Evolutionary conservation across 2,113 vertebrate genomes (phyloP).

Genomic region (Hassar affinis): DNA sequence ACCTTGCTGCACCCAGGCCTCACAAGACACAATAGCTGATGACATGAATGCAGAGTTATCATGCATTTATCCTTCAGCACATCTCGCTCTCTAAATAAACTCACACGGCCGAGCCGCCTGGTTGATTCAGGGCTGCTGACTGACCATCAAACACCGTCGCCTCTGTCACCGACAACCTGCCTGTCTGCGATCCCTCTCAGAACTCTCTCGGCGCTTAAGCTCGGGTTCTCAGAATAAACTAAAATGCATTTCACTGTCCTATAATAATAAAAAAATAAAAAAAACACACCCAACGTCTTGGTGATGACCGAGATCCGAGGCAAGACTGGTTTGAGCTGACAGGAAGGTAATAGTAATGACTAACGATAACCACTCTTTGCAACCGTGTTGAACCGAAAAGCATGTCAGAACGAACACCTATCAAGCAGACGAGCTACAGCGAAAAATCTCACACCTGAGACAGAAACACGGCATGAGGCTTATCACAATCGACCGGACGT

Average conservation of each 20-base stretch:
- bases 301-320: not conserved
- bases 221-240: not conserved
- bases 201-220: not conserved
- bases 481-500: not conserved
- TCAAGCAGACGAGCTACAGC: not conserved
- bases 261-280: not conserved
- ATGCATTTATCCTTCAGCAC: constrained; percentile 39
- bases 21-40: constrained; percentile 32
- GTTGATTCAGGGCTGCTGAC: not conserved
- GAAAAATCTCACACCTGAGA: not conserved
- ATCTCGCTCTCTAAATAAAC: constrained; percentile 10
- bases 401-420: not conserved
- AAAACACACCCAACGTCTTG: too few species aligned
- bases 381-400: not conserved
- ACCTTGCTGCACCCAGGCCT: not conserved
- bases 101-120: not conserved
- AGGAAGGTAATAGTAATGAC: not conserved
- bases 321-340: not conserved
- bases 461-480: not conserved
- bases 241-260: not conserved
- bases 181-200: not conserved
- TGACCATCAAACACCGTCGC: not conserved
- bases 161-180: not conserved
- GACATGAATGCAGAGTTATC: constrained; percentile 15
- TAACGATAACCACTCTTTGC: not conserved